Evolutionary conservation across 2,113 vertebrate genomes (phyloP).

Genomic region (Alexandromys fortis): DNA sequence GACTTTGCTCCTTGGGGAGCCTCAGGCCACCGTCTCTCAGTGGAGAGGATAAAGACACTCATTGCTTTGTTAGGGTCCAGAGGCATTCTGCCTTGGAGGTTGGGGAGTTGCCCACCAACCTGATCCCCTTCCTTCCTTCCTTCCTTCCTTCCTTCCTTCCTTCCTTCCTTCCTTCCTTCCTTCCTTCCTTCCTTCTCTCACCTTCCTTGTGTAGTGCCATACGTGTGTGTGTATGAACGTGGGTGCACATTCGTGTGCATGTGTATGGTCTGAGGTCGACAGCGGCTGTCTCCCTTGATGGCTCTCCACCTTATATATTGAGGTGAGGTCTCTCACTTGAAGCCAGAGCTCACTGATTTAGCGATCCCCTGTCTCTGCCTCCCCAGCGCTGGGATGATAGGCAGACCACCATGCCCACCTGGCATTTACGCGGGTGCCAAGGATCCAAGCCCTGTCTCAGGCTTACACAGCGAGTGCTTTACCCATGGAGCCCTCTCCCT

Average conservation of each 20-base stretch:
- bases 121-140: background rate
- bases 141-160: too few species aligned
- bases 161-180: background rate
- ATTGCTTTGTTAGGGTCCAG: accelerated
- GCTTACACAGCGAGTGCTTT: background rate
- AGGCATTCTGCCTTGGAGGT: background rate
- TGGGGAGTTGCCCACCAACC: background rate
- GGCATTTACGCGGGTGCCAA: background rate
- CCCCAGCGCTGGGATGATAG: background rate
- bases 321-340: background rate
- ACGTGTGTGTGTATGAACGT: too few species aligned
- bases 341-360: background rate
- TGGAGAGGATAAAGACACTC: background rate
- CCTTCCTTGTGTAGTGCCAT: background rate
- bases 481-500: background rate
- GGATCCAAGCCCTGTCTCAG: background rate
- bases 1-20: background rate
- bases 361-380: background rate
- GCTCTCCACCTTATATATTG: background rate
- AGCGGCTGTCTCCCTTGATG: background rate
- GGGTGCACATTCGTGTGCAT: too few species aligned
- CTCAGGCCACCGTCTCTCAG: background rate
- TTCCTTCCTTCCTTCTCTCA: background rate
- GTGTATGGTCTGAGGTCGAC: background rate
- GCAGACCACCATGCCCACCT: background rate